Base-by-base conservation (phyloP, 2,113 vertebrate species). In the Sebastes fasciatus region DNA sequence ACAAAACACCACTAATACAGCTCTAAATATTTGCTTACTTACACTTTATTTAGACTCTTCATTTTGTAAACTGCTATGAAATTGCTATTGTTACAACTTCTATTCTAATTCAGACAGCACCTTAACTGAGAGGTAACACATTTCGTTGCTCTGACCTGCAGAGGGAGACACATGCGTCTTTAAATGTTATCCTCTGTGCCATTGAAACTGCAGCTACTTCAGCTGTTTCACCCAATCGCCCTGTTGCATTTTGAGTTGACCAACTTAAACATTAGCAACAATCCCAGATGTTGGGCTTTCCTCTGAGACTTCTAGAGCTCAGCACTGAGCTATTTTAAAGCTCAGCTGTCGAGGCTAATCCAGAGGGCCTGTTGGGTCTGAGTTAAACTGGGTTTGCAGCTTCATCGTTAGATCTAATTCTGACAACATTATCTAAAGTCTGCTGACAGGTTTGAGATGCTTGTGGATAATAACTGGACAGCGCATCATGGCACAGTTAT, bases 91-190 rank as follows among this genome's bases (percentile, higher is more conserved):
- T 51, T 19, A 48, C 16, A 61, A 46, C 14, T 13, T 48, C 5
- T 34, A 10, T 6, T 57, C 16, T 54, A 12, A 26, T 5, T 21
- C 26, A 63, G 48, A 68, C 42, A 4, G 5, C 8, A 4, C 23
- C 5, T 46, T 48, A 1, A 42, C n/a, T 49, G 67, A 34, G 34
- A 34, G 34, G 34, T 4, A 34, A 34, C 34, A 4, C 34, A 34
- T 34, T 34, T 34, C 1, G 2, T 12, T 19, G 14, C 26, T 70
- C 11, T 84, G 51, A 26, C 93, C 94, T 90, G 85, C 82, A 94
- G 92, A 91, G 91, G 94, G 94, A 85, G 94, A 77, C 86, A 87
- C 67, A 43, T 43, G 54, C 8, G 34, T 13, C 19, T 82, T 63
- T 68, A 64, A 71, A 67, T 0, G 3, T 23, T 1, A 0, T 40